These are phyloP conservation scores for Maccullochella peelii DNA, from an alignment of 2,113 vertebrate genomes.

Conservation along the genomic window DNA sequence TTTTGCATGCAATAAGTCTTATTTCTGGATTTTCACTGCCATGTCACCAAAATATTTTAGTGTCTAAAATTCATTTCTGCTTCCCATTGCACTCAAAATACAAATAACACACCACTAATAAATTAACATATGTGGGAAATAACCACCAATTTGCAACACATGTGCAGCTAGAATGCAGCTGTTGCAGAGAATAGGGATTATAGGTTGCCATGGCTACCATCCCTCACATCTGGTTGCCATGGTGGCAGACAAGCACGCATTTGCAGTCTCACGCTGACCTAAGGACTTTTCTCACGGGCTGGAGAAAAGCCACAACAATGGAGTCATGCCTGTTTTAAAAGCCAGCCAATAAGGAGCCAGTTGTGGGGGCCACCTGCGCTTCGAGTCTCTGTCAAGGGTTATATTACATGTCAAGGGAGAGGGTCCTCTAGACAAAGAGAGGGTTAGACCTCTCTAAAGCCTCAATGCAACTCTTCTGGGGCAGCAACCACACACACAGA, in stretches of 20 bases:
- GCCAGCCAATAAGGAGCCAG: conserved; percentile 65
- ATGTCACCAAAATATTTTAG: conserved; percentile 37
- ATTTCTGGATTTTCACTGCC: conserved; percentile 27
- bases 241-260: conserved; percentile 71
- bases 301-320: conserved; percentile 78
- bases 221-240: conserved; percentile 82
- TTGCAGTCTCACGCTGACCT: conserved; percentile 78
- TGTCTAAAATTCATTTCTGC: conserved; percentile 19
- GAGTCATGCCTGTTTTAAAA: conserved; percentile 57
- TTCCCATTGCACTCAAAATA: conserved; percentile 3
- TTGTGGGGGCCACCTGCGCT: conserved; percentile 67
- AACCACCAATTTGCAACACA: conserved; percentile 27
- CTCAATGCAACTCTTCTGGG: conserved; percentile 62
- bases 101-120: conserved; percentile 51
- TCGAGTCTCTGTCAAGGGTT: conserved; percentile 67
- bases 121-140: conserved; percentile 42
- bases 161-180: conserved; percentile 48
- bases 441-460: conserved; percentile 55
- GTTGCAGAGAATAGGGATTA: conserved; percentile 56
- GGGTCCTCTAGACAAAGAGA: conserved; percentile 68
- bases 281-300: conserved; percentile 79
- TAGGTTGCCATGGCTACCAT: conserved; percentile 63
- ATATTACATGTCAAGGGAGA: conserved; percentile 66
- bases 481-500: conserved; percentile 35
- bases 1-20: conserved; percentile 14